These are phyloP conservation scores for Leuciscus idus DNA, from an alignment of 2,113 vertebrate species.

Conservation along the genomic window DNA sequence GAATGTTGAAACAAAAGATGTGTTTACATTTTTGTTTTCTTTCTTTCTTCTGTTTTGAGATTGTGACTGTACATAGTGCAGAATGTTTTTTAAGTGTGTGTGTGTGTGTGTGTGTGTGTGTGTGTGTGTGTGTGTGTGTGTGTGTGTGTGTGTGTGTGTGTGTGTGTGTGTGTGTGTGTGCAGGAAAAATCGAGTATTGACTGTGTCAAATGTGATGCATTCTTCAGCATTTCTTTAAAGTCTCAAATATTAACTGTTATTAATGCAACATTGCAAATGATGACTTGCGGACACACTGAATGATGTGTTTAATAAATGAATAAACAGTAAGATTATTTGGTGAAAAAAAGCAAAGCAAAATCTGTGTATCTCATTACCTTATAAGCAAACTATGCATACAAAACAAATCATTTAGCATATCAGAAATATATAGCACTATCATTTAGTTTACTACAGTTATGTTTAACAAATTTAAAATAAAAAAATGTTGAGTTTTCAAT, in stretches of 20 bases:
- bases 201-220: conserved; percentile 69
- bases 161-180: conserved; percentile 32
- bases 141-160: conserved; percentile 40
- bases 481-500: background rate
- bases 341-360: conserved; percentile 44
- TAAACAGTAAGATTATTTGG: conserved; percentile 66
- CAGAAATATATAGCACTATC: background rate
- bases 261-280: conserved; percentile 68
- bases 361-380: conserved; percentile 66
- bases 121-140: conserved; percentile 27
- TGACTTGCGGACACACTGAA: conserved; percentile 72
- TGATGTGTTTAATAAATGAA: conserved; percentile 75
- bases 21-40: conserved; percentile 71
- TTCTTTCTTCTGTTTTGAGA: conserved; percentile 33
- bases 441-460: background rate
- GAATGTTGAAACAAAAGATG: conserved; percentile 74
- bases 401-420: background rate
- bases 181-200: conserved; percentile 17
- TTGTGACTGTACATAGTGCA: conserved; percentile 70
- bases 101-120: conserved; percentile 38
- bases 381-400: conserved; percentile 41
- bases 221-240: conserved; percentile 64
- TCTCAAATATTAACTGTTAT: conserved; percentile 62
- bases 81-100: conserved; percentile 60
- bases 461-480: too few species aligned